phyloP scores from a whole-genome alignment of 2,888 invertebrate species.

The Hecatera dysodea region DNA sequence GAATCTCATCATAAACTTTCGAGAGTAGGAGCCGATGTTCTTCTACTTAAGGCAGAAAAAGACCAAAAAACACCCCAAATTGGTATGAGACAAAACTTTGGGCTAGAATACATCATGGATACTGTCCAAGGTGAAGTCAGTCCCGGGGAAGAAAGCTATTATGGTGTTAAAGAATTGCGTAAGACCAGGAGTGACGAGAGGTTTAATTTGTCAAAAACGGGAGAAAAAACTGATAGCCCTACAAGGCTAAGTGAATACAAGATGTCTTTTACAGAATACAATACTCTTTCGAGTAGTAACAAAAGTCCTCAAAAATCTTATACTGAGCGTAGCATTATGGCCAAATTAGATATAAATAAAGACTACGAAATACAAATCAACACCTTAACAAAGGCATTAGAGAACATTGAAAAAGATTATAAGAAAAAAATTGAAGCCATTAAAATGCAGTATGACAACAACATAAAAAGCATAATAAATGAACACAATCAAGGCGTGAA shows the following conservation, averaged over 20 bases:
- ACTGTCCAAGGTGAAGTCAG: conserved; percentile 71
- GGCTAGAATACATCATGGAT: conserved; percentile 78
- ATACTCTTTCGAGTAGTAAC: conserved; percentile 61
- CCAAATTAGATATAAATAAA: conserved; percentile 72
- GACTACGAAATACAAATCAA: conserved; percentile 80
- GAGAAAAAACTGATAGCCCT: conserved; percentile 55
- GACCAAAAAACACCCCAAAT: conserved; percentile 23
- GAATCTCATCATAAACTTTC: conserved; percentile 73
- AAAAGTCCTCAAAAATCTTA: conserved; percentile 60
- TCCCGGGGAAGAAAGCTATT: conserved; percentile 64
- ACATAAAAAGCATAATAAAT: conserved; percentile 88
- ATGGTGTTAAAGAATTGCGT: conserved; percentile 60
- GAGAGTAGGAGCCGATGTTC: conserved; percentile 73
- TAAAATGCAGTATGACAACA: conserved; percentile 89
- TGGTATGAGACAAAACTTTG: conserved; percentile 65
- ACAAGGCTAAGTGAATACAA: conserved; percentile 59
- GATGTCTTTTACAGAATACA: conserved; percentile 62
- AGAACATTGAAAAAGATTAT: conserved; percentile 81
- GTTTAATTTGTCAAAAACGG: conserved; percentile 55
- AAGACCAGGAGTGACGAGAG: conserved; percentile 74
- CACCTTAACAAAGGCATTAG: conserved; percentile 76
- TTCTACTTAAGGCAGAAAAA: conserved; percentile 68
- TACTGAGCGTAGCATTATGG: conserved; percentile 73
- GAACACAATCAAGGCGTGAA: conserved; percentile 90
- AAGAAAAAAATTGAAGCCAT: conserved; percentile 85